phyloP scores from a whole-genome alignment of 2,888 invertebrate genomes.

The Drosophila mayaguana region DNA sequence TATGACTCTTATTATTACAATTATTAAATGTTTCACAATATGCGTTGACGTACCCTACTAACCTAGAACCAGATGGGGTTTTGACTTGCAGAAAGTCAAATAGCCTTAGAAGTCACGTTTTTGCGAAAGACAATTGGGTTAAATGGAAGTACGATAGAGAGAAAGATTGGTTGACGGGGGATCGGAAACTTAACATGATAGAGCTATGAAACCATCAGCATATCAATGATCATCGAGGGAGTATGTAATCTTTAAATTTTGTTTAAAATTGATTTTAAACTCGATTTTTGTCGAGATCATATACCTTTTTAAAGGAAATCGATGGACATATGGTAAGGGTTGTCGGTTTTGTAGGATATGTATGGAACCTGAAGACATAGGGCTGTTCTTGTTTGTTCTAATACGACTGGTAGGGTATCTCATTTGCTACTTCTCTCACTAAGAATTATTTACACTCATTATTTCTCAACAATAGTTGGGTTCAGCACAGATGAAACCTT shows the following conservation, averaged over 20 bases:
- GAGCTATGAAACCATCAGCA: too few species aligned
- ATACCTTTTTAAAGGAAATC: too few species aligned
- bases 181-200: too few species aligned
- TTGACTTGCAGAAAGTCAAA: not conserved
- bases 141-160: not conserved
- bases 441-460: not conserved
- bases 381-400: not conserved
- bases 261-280: too few species aligned
- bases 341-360: too few species aligned
- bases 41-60: too few species aligned
- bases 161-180: too few species aligned
- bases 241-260: too few species aligned
- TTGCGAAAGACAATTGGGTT: not conserved
- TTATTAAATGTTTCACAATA: not conserved
- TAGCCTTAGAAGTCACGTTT: not conserved
- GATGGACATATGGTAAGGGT: too few species aligned
- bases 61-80: not conserved
- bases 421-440: not conserved
- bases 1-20: slow-evolving; percentile 1
- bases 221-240: too few species aligned
- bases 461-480: too few species aligned
- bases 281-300: too few species aligned
- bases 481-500: not conserved
- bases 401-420: not conserved
- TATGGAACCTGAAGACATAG: not conserved